Percentiles rank a stretch among this genome's conserved stretches.
These are phyloP conservation scores for Hemicentrotus pulcherrimus DNA, from an alignment of 35 echinoderm and acorn worm species.

Conservation along the genomic window DNA sequence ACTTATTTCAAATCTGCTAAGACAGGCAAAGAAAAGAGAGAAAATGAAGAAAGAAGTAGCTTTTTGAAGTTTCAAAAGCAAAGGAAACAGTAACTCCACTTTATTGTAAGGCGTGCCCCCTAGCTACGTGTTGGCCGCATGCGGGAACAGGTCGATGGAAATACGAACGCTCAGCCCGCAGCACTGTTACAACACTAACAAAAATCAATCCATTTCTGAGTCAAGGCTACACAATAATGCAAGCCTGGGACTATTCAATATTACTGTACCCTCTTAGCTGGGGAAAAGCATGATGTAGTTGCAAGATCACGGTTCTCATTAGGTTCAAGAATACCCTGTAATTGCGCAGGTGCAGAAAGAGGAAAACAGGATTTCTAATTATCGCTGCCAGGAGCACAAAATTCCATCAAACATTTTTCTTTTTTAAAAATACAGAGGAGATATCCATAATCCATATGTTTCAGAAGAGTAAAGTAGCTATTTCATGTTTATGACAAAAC, in stretches of 20 bases:
- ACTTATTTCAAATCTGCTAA: not conserved
- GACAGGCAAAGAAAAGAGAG: not conserved
- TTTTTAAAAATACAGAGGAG: not conserved
- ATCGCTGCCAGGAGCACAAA: not conserved
- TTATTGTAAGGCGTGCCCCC: constrained; percentile 6
- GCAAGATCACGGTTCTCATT: not conserved
- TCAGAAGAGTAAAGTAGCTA: too few species aligned
- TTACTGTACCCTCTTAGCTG: not conserved
- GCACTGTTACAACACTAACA: not conserved
- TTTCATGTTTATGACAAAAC: too few species aligned
- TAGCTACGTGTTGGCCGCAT: not conserved
- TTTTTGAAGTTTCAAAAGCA: not conserved
- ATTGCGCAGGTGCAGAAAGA: not conserved
- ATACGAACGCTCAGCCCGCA: not conserved
- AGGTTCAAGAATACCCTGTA: not conserved
- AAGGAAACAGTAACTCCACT: not conserved
- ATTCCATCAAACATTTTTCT: not conserved
- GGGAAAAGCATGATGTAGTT: not conserved
- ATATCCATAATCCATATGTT: not conserved
- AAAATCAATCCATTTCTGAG: constrained; percentile 7
- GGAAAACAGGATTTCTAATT: not conserved
- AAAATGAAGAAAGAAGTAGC: not conserved
- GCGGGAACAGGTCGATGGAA: not conserved
- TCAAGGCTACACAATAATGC: constrained; percentile 43
- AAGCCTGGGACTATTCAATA: constrained; percentile 15